Evolutionary conservation across 2,113 vertebrate species (phyloP), one percentile per base, ranked within the genome.

Genomic region (Phoenicopterus ruber): DNA sequence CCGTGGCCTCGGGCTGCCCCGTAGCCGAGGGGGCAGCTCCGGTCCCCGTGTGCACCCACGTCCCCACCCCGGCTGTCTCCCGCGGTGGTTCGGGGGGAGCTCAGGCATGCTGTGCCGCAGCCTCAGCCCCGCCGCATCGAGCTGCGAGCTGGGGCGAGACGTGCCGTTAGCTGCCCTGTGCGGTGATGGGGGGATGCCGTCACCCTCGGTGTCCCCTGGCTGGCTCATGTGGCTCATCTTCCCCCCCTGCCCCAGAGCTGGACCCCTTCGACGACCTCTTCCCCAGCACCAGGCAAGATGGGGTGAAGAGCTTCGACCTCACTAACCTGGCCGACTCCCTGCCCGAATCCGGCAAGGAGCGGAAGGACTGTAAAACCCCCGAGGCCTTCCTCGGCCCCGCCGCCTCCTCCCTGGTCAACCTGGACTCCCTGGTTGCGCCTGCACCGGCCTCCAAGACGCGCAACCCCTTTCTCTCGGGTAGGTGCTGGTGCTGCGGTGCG

Each of bases 401-500:
- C 0, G 99, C 98, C 38, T 99, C 99, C 73, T 99, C 99, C 6
- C 97, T 99, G 94, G 99, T 99, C 90, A 99, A 99, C 96, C 97
- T 99, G 92, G 99, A 99, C 63, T 98, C 96, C 20, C 86, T 99
- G 96, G 98, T 99, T 13, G 96, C 98, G 28, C 72, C 66, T 9
- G 98, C 98, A 3, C 96, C 96, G 1, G 86, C 95, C 32, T 86
- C 98, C 70, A 99, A 99, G 97, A 98, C 96, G 44, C 98, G 98
- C 83, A 99, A 99, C 96, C 99, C 99, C 31, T 99, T 99, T 95
- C 96, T 99, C 86, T 98, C 99, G 94, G 99, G 99, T 99, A 98
- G 83, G 97, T 93, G 59, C 55, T 0, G 2, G 14, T 50, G 17
- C 34, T 1, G 8, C 8, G 26, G 44, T 44, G 38, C 13, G 34